Conservation (phyloP, 2,797 vertebrate species). For the Meda fulgida region DNA sequence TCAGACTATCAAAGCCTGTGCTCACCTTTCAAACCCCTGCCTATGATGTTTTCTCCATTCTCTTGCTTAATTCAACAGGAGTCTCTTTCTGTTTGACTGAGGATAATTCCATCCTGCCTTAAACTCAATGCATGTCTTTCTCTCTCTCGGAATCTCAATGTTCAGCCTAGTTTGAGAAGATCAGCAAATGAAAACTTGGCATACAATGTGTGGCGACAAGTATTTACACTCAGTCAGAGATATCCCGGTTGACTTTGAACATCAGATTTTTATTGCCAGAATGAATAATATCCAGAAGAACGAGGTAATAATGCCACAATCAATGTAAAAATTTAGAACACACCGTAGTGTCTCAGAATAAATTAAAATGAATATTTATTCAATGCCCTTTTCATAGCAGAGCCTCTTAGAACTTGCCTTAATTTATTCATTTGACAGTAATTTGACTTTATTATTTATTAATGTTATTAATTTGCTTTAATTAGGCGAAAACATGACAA, state of each 20-base stretch:
- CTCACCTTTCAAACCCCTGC: constrained; percentile 28
- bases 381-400: background rate
- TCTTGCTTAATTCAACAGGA: constrained; percentile 23
- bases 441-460: background rate
- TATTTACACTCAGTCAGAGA: background rate
- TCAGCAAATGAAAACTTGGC: background rate
- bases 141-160: background rate
- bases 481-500: background rate
- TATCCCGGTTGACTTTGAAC: constrained; percentile 1
- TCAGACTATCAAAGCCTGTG: constrained; percentile 23
- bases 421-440: background rate
- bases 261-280: background rate
- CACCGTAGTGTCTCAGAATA: background rate
- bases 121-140: background rate
- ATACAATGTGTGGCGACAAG: background rate
- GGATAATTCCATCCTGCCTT: background rate
- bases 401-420: background rate
- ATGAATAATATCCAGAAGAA: background rate
- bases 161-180: constrained; percentile 16
- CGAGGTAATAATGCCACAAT: background rate
- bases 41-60: constrained; percentile 17
- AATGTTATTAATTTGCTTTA: background rate
- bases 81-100: constrained; percentile 23
- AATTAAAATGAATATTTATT: background rate
- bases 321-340: background rate